Conservation (phyloP, 2,113 vertebrate genomes). For the Mirounga angustirostris region DNA sequence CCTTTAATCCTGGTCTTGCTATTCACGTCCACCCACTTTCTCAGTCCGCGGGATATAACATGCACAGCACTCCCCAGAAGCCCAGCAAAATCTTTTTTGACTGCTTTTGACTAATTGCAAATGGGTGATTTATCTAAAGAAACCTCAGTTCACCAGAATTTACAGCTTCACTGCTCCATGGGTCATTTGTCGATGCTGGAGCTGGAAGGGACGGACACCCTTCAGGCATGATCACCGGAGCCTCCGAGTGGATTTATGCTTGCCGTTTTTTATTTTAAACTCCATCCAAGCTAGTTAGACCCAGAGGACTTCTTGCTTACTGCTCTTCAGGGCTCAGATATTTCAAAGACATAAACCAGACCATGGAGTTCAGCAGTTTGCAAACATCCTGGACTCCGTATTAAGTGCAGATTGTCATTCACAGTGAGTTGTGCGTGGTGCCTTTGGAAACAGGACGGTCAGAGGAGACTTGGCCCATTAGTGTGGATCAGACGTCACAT, state of each 20-base stretch:
- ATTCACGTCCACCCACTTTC: background rate
- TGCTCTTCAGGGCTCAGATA: background rate
- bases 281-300: accelerated
- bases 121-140: background rate
- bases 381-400: background rate
- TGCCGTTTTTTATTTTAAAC: background rate
- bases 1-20: accelerated
- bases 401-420: background rate
- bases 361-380: background rate
- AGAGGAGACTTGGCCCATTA: background rate
- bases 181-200: background rate
- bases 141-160: accelerated
- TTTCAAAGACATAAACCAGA: background rate
- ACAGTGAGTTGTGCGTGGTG: accelerated
- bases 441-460: background rate
- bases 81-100: background rate
- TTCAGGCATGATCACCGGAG: background rate
- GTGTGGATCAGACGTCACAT: accelerated
- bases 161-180: accelerated
- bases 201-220: background rate
- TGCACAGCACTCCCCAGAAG: accelerated
- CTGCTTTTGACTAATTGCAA: background rate
- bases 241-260: background rate
- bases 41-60: background rate
- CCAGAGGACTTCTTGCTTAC: background rate